phyloP scores from a whole-genome alignment of 2,888 invertebrate species.

The Spilosoma lubricipeda region DNA sequence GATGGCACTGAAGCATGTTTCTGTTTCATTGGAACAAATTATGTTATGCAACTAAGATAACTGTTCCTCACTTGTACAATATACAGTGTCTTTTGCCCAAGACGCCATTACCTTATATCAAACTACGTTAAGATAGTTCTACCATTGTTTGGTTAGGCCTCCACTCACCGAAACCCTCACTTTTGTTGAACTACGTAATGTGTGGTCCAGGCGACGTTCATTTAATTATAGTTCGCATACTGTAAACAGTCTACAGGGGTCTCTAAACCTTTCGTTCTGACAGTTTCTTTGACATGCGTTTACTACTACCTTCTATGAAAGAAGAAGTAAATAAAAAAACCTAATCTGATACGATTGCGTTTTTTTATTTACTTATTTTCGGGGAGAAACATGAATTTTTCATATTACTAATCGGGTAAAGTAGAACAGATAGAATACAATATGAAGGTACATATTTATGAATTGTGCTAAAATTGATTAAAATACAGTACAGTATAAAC shows the following conservation, averaged over 20 bases:
- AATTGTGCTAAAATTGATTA: too few relatives aligned
- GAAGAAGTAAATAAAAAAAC: too few relatives aligned
- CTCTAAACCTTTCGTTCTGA: neutral
- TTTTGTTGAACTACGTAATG: slow-evolving; percentile 5
- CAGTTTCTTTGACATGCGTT: too few relatives aligned
- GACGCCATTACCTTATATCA: slow-evolving; percentile 26
- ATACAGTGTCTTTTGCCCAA: slow-evolving; percentile 14
- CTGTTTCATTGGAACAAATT: neutral
- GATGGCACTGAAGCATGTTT: neutral
- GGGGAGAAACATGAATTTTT: neutral
- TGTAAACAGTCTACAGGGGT: neutral
- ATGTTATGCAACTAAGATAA: neutral
- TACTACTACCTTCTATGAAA: too few relatives aligned
- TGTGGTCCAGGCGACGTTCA: neutral
- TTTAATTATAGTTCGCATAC: slow-evolving; percentile 6
- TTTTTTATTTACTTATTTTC: too few relatives aligned
- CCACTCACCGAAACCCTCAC: slow-evolving; percentile 8
- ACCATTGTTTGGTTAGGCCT: slow-evolving; percentile 29
- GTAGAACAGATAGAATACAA: neutral
- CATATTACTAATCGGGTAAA: neutral
- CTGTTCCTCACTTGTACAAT: slow-evolving; percentile 6
- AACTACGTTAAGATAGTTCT: slow-evolving; percentile 32
- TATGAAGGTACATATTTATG: neutral
- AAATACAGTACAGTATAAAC: too few relatives aligned
- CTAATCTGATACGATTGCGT: neutral